Conservation (phyloP, 2,113 vertebrate species). For the Onychostoma macrolepis region DNA sequence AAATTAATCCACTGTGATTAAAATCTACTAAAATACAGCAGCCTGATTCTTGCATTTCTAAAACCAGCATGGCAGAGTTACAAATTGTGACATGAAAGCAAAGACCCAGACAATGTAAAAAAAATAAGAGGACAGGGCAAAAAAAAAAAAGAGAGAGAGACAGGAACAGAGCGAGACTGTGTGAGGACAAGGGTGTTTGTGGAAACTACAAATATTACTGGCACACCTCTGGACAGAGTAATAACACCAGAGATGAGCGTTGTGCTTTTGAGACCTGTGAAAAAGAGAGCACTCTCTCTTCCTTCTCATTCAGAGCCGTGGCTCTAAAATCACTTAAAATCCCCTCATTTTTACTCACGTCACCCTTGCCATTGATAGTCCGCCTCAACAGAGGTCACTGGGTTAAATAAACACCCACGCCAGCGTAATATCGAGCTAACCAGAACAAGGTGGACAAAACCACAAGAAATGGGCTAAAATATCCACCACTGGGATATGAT, state of each 20-base stretch:
- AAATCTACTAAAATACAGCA: not conserved
- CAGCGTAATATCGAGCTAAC: constrained; percentile 47
- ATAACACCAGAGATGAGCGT: constrained; percentile 42
- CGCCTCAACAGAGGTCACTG: constrained; percentile 8
- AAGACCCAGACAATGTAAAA: not conserved
- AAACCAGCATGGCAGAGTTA: not conserved
- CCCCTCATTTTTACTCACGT: constrained; percentile 18
- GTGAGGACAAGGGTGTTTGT: not conserved
- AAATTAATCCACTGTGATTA: not conserved
- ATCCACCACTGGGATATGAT: not conserved
- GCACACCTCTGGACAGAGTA: constrained; percentile 23
- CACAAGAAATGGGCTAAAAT: constrained; percentile 6
- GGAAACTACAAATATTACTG: constrained; percentile 7
- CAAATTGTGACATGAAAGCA: constrained; percentile 3
- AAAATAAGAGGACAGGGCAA: not conserved
- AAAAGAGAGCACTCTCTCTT: not conserved
- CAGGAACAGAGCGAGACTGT: not conserved
- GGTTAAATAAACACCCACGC: constrained; percentile 53
- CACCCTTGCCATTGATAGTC: constrained; percentile 29
- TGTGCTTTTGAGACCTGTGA: constrained; percentile 30
- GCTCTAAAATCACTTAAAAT: constrained; percentile 43
- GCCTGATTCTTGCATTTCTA: not conserved
- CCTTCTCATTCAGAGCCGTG: constrained; percentile 12
- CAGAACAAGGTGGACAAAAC: constrained; percentile 4
- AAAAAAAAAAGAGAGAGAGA: not conserved